These are phyloP conservation scores for Malacosoma neustria DNA, from an alignment of 2,888 invertebrate genomes.

Conservation along the genomic window DNA sequence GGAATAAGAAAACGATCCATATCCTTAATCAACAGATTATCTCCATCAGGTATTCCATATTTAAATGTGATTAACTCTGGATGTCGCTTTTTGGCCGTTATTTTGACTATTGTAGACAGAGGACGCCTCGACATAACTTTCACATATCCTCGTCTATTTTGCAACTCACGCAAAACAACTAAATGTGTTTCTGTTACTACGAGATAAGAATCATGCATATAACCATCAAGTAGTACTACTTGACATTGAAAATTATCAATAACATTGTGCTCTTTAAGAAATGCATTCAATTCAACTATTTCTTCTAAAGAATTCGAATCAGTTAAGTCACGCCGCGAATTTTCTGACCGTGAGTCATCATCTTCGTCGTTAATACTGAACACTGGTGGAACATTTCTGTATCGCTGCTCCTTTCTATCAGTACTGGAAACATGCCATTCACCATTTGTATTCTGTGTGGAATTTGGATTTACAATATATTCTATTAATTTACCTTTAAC, in stretches of 20 bases:
- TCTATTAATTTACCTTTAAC: constrained; percentile 94
- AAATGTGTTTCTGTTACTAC: constrained; percentile 91
- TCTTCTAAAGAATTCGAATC: constrained; percentile 81
- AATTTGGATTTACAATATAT: constrained; percentile 92
- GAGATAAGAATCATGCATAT: constrained; percentile 90
- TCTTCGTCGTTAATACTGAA: constrained; percentile 95
- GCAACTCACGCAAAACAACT: constrained; percentile 87
- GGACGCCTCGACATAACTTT: constrained; percentile 91
- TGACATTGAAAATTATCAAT: constrained; percentile 92
- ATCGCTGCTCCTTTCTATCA: constrained; percentile 90
- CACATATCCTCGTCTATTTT: constrained; percentile 84
- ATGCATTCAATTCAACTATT: constrained; percentile 85
- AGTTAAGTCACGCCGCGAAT: constrained; percentile 44
- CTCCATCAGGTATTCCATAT: constrained; percentile 90
- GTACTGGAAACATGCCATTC: constrained; percentile 90
- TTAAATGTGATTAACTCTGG: constrained; percentile 98
- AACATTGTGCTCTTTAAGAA: constrained; percentile 88
- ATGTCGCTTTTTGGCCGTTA: constrained; percentile 95
- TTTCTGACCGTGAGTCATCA: constrained; percentile 48
- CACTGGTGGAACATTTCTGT: constrained; percentile 92
- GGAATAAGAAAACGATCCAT: constrained; percentile 95
- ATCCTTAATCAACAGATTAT: constrained; percentile 86
- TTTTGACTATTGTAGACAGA: constrained; percentile 94
- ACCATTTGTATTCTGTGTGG: constrained; percentile 62
- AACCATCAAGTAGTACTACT: constrained; percentile 92